A percentile compares a stretch with the other conserved stretches of the same genome.
Conservation (phyloP, 2,113 vertebrate genomes). For the Cyprinodon tularosa region DNA sequence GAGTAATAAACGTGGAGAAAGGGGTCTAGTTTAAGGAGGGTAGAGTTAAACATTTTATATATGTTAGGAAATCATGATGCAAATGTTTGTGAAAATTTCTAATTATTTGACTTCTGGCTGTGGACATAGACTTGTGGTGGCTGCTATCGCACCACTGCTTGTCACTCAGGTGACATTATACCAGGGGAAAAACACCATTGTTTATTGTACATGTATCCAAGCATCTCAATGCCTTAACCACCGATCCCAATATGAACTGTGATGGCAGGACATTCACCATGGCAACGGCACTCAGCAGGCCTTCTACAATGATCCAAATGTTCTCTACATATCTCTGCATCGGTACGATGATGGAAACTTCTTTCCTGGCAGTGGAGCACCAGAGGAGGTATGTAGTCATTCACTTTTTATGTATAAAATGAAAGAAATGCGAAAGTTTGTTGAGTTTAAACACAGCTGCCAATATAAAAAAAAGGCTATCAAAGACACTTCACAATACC, state of each 20-base stretch:
- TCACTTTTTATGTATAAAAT: background rate
- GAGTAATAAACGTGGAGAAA: too few species aligned
- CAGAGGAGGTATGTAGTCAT: conserved; percentile 62
- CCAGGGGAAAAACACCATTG: background rate
- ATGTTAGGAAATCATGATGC: too few species aligned
- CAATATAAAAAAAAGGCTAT: too few species aligned
- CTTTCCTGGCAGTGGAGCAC: conserved; percentile 74
- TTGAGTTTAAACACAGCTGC: too few species aligned
- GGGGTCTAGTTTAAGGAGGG: background rate
- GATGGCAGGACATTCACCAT: conserved; percentile 73
- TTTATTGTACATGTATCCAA: conserved; percentile 1
- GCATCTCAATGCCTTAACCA: conserved; percentile 16
- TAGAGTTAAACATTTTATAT: background rate
- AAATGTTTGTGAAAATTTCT: too few species aligned
- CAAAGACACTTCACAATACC: background rate
- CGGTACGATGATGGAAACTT: conserved; percentile 76
- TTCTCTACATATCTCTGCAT: conserved; percentile 75
- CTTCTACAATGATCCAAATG: conserved; percentile 68
- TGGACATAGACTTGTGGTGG: too few species aligned
- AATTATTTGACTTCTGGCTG: too few species aligned
- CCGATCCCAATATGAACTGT: conserved; percentile 16
- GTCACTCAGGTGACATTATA: too few species aligned
- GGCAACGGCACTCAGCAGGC: conserved; percentile 76
- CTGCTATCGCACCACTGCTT: too few species aligned
- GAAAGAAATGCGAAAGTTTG: too few species aligned